Conservation (phyloP, 1,140 invertebrate species). For the Drosophila obscura region DNA sequence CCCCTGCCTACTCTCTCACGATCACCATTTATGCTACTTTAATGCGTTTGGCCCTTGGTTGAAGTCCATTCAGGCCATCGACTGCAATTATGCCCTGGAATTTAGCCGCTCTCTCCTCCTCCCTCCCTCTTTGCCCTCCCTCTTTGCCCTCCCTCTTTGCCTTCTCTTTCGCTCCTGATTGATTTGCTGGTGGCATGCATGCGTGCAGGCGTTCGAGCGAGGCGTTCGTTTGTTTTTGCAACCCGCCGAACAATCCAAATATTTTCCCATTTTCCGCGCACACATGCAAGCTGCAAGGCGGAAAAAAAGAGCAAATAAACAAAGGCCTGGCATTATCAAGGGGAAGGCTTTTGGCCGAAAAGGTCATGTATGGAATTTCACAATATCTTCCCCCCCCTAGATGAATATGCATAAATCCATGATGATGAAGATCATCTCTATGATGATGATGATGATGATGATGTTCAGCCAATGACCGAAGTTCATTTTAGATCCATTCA, state of each 20-base stretch:
- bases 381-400: conserved; percentile 37
- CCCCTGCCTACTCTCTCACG: conserved; percentile 12
- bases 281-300: conserved; percentile 36
- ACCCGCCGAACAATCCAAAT: conserved; percentile 62
- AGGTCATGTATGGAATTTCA: conserved; percentile 64
- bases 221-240: conserved; percentile 33
- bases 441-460: conserved; percentile 8
- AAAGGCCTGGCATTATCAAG: conserved; percentile 55
- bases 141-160: neutral
- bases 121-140: neutral
- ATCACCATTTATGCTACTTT: conserved; percentile 53
- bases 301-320: conserved; percentile 40
- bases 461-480: conserved; percentile 57
- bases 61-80: conserved; percentile 41
- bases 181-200: conserved; percentile 51
- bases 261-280: conserved; percentile 53
- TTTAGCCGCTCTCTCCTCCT: conserved; percentile 7
- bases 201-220: conserved; percentile 33
- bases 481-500: conserved; percentile 53
- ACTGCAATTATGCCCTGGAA: conserved; percentile 66
- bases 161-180: conserved; percentile 47
- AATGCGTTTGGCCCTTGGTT: conserved; percentile 58
- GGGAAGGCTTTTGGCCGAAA: conserved; percentile 54
- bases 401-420: conserved; percentile 46
- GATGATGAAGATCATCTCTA: conserved; percentile 8